These are phyloP conservation scores for Drosophila nr. perissopoda DNA, from an alignment of 2,888 invertebrate genomes.

Conservation along the genomic window DNA sequence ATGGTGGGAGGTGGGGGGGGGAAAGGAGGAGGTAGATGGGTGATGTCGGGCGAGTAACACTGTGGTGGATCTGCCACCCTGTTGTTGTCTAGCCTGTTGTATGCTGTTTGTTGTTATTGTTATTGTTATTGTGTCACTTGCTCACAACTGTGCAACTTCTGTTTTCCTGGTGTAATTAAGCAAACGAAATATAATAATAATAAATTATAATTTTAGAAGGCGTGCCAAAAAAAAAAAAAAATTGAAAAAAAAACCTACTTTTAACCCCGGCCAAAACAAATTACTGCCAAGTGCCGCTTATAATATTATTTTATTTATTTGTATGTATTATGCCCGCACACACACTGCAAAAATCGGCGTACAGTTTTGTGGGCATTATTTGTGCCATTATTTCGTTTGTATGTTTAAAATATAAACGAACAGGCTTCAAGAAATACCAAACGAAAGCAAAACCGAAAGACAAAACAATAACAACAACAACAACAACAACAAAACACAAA, in stretches of 20 bases:
- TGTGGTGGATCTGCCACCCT: constrained; percentile 26
- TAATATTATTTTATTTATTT: constrained; percentile 60
- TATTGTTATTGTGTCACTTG: constrained; percentile 28
- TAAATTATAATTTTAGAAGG: constrained; percentile 85
- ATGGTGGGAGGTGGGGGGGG: background rate
- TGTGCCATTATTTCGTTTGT: constrained; percentile 75
- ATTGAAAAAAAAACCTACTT: background rate
- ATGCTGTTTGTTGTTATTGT: constrained; percentile 1
- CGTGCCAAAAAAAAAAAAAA: constrained; percentile 44
- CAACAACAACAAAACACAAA: constrained; percentile 49
- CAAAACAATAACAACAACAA: constrained; percentile 8
- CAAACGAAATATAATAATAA: constrained; percentile 85
- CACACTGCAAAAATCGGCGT: background rate
- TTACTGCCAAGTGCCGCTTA: constrained; percentile 36
- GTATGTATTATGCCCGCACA: constrained; percentile 24
- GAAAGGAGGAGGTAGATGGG: background rate
- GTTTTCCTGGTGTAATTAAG: constrained; percentile 85
- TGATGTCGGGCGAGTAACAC: background rate
- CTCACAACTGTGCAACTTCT: constrained; percentile 56
- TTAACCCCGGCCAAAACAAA: constrained; percentile 10
- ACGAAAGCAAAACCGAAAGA: constrained; percentile 1
- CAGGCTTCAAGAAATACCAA: constrained; percentile 75
- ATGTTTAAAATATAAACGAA: constrained; percentile 83
- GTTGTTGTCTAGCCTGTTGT: constrained; percentile 29
- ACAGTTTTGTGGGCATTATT: constrained; percentile 28